These are phyloP conservation scores for Macaca fascicularis DNA, from an alignment of 2,113 vertebrate species.

Conservation along the genomic window T2T-MFA8v1.1 NC_088388.1:38774501-38775000, in stretches of 20 bases:
- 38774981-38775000: too few relatives aligned
- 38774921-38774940: too few relatives aligned
- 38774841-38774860: too few relatives aligned
- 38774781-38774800: too few relatives aligned
- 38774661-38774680: neutral
- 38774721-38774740: constrained; percentile 23
- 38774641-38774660: neutral
- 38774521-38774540: neutral
- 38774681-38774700: neutral
- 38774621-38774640: neutral
- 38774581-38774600: neutral
- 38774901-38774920: too few relatives aligned
- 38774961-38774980: too few relatives aligned
- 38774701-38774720: neutral
- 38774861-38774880: too few relatives aligned
- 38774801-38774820: too few relatives aligned
- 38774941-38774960: too few relatives aligned
- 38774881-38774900: too few relatives aligned
- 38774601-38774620: neutral
- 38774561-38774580: neutral
- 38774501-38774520: neutral
- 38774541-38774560: neutral
- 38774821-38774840: too few relatives aligned
- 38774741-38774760: neutral
- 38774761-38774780: too few relatives aligned